Evolutionary conservation across 2,113 vertebrate species (phyloP).

Genomic region (Protomyctophum bolini): DNA sequence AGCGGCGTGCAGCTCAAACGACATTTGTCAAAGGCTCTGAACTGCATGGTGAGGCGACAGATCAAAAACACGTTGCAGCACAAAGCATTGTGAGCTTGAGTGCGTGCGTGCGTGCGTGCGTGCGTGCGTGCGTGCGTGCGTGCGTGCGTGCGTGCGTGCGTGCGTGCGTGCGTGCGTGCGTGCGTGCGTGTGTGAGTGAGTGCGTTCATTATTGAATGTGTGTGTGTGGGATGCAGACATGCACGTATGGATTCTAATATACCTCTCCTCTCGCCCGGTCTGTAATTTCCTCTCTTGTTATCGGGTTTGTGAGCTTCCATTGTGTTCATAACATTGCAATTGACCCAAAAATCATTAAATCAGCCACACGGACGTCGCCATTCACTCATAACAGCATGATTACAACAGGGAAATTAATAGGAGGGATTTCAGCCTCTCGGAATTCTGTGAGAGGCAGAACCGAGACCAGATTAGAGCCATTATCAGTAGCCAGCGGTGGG

Average conservation of each 20-base stretch:
- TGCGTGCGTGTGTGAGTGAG: neutral
- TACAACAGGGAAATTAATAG: conserved; percentile 9
- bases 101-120: too few relatives aligned
- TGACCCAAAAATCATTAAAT: conserved; percentile 27
- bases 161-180: neutral
- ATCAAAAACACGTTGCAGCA: too few relatives aligned
- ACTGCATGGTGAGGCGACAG: too few relatives aligned
- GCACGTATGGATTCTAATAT: conserved; percentile 10
- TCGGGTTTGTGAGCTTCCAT: neutral
- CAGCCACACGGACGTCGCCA: neutral
- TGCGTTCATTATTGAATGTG: conserved; percentile 1
- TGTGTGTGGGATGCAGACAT: conserved; percentile 23
- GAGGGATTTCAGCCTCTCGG: conserved; percentile 20
- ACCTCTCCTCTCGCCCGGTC: neutral
- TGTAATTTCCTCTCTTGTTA: conserved; percentile 3
- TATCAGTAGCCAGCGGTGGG: too few relatives aligned
- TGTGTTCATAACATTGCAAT: conserved; percentile 20
- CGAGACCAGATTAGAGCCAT: neutral
- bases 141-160: too few relatives aligned
- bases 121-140: too few relatives aligned
- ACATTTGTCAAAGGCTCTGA: too few relatives aligned
- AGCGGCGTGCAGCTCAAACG: neutral
- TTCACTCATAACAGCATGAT: conserved; percentile 17
- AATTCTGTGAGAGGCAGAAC: conserved; percentile 44
- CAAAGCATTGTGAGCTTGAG: too few relatives aligned